Evolutionary conservation across 1,140 invertebrate genomes (phyloP), one percentile per base, ranked within the genome.

Genomic region (Neuroterus valhalla): DNA sequence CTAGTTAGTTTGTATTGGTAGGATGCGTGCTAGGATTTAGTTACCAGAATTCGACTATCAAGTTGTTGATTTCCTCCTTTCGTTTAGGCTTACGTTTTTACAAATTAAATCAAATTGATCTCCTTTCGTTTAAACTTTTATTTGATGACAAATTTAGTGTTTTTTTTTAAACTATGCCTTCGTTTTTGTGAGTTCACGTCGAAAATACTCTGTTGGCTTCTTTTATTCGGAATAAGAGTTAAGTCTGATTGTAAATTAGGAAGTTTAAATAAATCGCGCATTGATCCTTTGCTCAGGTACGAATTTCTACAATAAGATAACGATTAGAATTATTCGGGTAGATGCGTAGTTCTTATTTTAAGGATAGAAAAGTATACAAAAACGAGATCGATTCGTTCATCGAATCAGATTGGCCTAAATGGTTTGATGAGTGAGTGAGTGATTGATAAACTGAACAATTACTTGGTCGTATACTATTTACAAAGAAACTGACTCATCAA

Each of bases 271-370:
- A 23, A 26, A 62, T 62, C 19, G 52, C 52, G 52, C 52, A 62
- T 62, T 62, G 26, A 62, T 62, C 8, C 14, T 23, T 62, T 62
- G 52, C 52, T 62, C 52, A 62, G 52, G 52, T 62, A 62, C 23
- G 52, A 26, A 62, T 26, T 62, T 62, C 52, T 62, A 62, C 8
- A 26, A 26, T 62, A 62, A 62, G 52, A 62, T 14, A 55, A 21
- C 12, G 12, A 62, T 62, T 62, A 62, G 23, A 26, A 62, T 62
- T 26, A 62, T 62, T 26, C 10, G 15, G 31, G 31, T 38, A 38
- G 10, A 38, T 38, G 6, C 10, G 5, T 62, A 62, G 52, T 12
- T 26, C 10, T 62, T 62, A 62, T 26, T 21, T 12, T 15, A 26
- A 62, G 23, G 15, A 31, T 21, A 26, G 26, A 26, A 21, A 14